Evolutionary conservation across 2,888 invertebrate species (phyloP).

Genomic region (Synanthedon tipuliformis): DNA sequence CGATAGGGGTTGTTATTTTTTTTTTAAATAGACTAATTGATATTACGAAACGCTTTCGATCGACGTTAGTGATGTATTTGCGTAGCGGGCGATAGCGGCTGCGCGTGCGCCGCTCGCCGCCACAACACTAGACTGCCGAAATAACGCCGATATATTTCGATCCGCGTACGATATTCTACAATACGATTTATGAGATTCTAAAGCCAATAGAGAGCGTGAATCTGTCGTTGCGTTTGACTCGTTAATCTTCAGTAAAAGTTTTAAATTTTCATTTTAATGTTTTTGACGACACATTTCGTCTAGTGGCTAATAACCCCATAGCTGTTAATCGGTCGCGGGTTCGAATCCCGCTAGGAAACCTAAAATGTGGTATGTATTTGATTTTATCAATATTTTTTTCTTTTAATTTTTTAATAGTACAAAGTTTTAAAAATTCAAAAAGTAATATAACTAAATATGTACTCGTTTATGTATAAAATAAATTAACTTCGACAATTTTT

Average conservation of each 20-base stretch:
- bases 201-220: slow-evolving; percentile 1
- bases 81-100: slow-evolving; percentile 10
- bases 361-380: no score
- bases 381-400: no score
- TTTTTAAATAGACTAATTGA: slow-evolving; percentile 6
- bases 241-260: background rate
- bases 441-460: no score
- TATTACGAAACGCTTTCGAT: slow-evolving; percentile 38
- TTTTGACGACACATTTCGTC: no score
- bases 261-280: no score
- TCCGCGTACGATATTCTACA: background rate
- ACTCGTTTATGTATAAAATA: no score
- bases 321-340: no score
- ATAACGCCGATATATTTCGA: slow-evolving; percentile 1
- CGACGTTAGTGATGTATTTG: slow-evolving; percentile 18
- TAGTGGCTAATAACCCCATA: no score
- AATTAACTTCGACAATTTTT: no score
- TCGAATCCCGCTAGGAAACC: no score
- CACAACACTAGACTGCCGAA: slow-evolving; percentile 19
- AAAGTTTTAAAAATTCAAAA: no score
- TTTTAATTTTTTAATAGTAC: no score
- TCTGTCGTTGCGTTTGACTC: background rate
- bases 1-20: slow-evolving; percentile 21
- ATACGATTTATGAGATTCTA: slow-evolving; percentile 2
- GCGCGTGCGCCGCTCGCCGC: slow-evolving; percentile 26